Evolutionary conservation across 2,888 invertebrate species (phyloP).

Genomic region (Shargacucullia verbasci): DNA sequence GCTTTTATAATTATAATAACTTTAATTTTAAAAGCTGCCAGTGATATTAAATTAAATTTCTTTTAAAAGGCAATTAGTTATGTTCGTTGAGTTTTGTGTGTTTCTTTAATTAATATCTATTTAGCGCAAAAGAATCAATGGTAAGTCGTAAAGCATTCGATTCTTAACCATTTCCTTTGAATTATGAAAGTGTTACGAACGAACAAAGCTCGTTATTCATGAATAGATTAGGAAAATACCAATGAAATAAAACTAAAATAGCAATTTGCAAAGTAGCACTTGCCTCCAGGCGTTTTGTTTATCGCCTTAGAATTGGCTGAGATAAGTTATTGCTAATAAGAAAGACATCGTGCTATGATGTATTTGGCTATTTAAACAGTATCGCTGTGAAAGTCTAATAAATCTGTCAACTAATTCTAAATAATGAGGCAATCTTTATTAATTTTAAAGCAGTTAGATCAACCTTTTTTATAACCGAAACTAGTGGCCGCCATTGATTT

Average conservation of each 20-base stretch:
- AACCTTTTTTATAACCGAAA: slow-evolving; percentile 18
- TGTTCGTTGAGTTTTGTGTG: background rate
- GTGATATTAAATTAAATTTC: background rate
- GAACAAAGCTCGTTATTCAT: slow-evolving; percentile 22
- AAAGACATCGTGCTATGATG: slow-evolving; percentile 35
- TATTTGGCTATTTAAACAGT: slow-evolving; percentile 34
- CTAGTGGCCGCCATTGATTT: slow-evolving; percentile 2
- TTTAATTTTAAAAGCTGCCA: background rate
- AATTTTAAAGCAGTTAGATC: slow-evolving; percentile 37
- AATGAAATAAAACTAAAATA: slow-evolving; percentile 23
- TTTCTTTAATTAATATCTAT: slow-evolving; percentile 10
- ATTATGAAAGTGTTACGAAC: slow-evolving; percentile 24
- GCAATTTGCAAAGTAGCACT: slow-evolving; percentile 22
- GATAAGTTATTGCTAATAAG: slow-evolving; percentile 48
- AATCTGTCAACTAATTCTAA: slow-evolving; percentile 51
- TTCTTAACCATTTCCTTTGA: slow-evolving; percentile 23
- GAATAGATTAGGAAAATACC: slow-evolving; percentile 23
- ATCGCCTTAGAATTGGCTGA: slow-evolving; percentile 25
- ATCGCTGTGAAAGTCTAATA: slow-evolving; percentile 33
- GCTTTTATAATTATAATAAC: background rate
- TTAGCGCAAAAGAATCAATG: background rate
- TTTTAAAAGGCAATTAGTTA: slow-evolving; percentile 1
- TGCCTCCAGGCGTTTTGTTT: slow-evolving; percentile 35
- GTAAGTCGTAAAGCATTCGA: slow-evolving; percentile 7
- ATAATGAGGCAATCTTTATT: slow-evolving; percentile 49